Base-by-base conservation (phyloP, 30 jellyfish, hydroid and myxozoan species). In the Nemopilema nomurai region DNA sequence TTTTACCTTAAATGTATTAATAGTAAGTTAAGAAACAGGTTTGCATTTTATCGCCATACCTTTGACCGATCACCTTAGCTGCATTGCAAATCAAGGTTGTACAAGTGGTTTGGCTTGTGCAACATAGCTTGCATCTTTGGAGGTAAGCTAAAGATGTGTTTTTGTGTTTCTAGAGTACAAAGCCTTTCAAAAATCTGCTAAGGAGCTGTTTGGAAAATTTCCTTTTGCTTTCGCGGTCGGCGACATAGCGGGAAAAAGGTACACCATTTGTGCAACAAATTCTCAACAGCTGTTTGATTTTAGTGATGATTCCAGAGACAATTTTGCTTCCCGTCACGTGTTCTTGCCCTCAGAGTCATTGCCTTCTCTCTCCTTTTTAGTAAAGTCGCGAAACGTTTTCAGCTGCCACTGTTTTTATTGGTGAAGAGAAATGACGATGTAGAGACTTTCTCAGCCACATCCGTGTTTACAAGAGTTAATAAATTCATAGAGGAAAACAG, bases 221-320 rank as follows among this genome's bases (percentile, higher is more conserved):
- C 26, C 91, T 6, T 82, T 82, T 32, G 91, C 91, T 18, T 82
- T 31, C 28, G 85, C 76, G n/a, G 66, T 85, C 50, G 91, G 91
- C 0, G 57, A 29, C 20, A 71, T 82, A 1, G 91, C 91, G 0
- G 62, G 52, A 41, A 76, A 82, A 71, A 82, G 91, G 91, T 82
- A 81, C 17, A 49, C 4, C 22, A 69, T 29, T 25, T 24, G n/a
- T 69, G 57, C 13, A 13, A 3, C 57, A 3, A 3, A 41, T 41
- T 41, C 57, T 41, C 13, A 3, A 3, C 57, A 41, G 57, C 13
- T 41, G 6, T 13, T n/a, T n/a, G n/a, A n/a, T n/a, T n/a, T n/a
- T n/a, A n/a, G n/a, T n/a, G n/a, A n/a, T n/a, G n/a, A n/a, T n/a
- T n/a, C n/a, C n/a, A n/a, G n/a, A n/a, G n/a, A n/a, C n/a, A n/a